Evolutionary conservation across 2,113 vertebrate genomes (phyloP).

Genomic region (Urocynchramus pylzowi): DNA sequence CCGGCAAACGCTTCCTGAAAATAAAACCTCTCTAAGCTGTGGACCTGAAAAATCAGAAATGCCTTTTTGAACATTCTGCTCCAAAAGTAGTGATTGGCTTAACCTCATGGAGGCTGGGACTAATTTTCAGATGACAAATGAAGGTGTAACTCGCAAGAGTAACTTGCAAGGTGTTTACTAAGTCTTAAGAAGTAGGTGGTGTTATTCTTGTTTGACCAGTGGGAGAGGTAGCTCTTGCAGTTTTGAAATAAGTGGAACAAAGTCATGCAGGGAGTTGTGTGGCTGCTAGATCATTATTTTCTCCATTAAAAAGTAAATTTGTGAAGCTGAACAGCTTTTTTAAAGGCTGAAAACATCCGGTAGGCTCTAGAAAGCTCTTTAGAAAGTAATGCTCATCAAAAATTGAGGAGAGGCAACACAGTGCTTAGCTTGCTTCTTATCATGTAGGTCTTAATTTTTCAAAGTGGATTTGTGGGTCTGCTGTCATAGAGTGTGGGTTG

Average conservation of each 20-base stretch:
- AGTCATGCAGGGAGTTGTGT: neutral
- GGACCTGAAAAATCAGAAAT: neutral
- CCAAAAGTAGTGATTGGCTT: neutral
- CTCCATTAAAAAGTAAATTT: neutral
- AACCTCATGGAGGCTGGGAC: neutral
- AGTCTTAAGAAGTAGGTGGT: neutral
- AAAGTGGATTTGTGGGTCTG: neutral
- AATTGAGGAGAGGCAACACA: neutral
- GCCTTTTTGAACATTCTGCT: neutral
- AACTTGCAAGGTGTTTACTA: neutral
- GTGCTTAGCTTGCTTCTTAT: neutral
- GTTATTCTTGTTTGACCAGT: neutral
- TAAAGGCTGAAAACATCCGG: neutral
- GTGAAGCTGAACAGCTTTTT: neutral
- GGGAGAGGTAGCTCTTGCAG: neutral
- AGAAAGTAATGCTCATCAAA: neutral
- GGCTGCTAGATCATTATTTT: neutral
- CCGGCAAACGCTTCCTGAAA: neutral
- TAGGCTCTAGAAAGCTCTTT: neutral
- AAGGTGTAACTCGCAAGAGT: neutral
- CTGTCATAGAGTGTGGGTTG: neutral
- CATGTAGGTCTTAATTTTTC: neutral
- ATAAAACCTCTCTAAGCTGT: neutral
- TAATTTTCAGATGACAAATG: neutral
- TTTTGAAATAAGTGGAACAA: neutral